Base-by-base conservation (phyloP, 2,888 invertebrate genomes). In the Apoda limacodes region DNA sequence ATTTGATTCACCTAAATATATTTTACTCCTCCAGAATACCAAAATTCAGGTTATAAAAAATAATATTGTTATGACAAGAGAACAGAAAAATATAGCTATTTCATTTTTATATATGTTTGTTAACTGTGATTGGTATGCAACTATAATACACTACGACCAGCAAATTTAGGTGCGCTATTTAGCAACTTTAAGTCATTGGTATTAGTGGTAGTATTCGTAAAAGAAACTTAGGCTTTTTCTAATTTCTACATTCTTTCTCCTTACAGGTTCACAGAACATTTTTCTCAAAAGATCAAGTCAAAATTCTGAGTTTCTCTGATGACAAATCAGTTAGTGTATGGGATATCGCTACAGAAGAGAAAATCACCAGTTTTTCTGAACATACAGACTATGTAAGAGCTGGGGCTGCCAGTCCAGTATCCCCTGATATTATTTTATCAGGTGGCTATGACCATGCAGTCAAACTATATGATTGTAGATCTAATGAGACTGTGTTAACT, bases 401-500 rank as follows among this genome's bases (percentile, higher is more conserved):
- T 29, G 95, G 95, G 13, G 88, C 89, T 9, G 83, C 89, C 3
- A 93, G 89, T 58, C 88, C 90, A 5, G 84, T 89, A 12, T 86
- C 90, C 2, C 83, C 88, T 9, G 88, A 92, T 55, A 85, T 92
- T 22, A 75, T 94, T 28, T 55, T 93, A 29, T 93, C 94, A 1
- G 95, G 94, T 15, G 89, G 93, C 19, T 98, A 98, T 63, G 98
- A 98, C 63, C 89, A 91, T 52, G 85, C 84, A 31, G 87, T 96
- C 0, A 91, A 92, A 61, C 80, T 98, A 65, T 97, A 91, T 76
- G 98, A 98, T 61, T 85, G 86, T 1, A 83, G 97, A 52, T 86
- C 87, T 2, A 83, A 85, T 42, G 82, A 86, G 46, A 85, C 88
- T 30, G 84, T 89, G 1, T 68, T 92, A 30, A 85, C 83, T 13